Conservation (phyloP, 2,113 vertebrate species). For the Ceyx cyanopectus region DNA sequence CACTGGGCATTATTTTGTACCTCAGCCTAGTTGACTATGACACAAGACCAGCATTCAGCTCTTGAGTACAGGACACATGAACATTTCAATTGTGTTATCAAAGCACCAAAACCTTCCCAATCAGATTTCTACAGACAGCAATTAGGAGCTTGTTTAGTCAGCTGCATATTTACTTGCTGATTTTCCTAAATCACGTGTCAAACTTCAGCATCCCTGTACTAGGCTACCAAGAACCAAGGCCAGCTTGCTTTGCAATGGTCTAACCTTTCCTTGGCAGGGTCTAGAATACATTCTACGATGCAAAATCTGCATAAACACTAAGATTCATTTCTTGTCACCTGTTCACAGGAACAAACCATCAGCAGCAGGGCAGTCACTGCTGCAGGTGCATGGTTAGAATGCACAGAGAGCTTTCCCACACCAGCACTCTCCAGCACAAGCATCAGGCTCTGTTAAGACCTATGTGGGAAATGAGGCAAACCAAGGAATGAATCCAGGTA, state of each 20-base stretch:
- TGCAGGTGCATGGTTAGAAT: slow-evolving; percentile 35
- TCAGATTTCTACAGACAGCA: slow-evolving; percentile 51
- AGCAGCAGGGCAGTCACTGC: slow-evolving; percentile 63
- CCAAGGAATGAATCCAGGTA: slow-evolving; percentile 67
- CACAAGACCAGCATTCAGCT: slow-evolving; percentile 67
- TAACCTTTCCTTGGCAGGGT: slow-evolving; percentile 71
- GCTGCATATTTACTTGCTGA: background rate
- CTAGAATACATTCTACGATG: slow-evolving; percentile 73
- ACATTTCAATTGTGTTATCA: slow-evolving; percentile 35
- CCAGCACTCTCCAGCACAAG: slow-evolving; percentile 59
- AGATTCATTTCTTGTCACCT: slow-evolving; percentile 69
- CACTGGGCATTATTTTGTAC: slow-evolving; percentile 54
- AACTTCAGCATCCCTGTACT: slow-evolving; percentile 62
- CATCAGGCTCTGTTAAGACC: slow-evolving; percentile 64
- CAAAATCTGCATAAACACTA: slow-evolving; percentile 72
- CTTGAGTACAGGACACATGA: slow-evolving; percentile 62
- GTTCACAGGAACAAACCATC: slow-evolving; percentile 68
- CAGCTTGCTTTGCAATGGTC: slow-evolving; percentile 73
- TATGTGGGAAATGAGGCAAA: slow-evolving; percentile 67
- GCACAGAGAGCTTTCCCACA: slow-evolving; percentile 60
- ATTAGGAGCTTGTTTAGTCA: slow-evolving; percentile 54
- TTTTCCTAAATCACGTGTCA: slow-evolving; percentile 35
- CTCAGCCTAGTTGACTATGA: slow-evolving; percentile 66
- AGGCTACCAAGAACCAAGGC: slow-evolving; percentile 68
- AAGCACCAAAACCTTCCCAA: slow-evolving; percentile 61